Base-by-base conservation (phyloP, 1,140 invertebrate genomes). In the Scylla paramamosain region DNA sequence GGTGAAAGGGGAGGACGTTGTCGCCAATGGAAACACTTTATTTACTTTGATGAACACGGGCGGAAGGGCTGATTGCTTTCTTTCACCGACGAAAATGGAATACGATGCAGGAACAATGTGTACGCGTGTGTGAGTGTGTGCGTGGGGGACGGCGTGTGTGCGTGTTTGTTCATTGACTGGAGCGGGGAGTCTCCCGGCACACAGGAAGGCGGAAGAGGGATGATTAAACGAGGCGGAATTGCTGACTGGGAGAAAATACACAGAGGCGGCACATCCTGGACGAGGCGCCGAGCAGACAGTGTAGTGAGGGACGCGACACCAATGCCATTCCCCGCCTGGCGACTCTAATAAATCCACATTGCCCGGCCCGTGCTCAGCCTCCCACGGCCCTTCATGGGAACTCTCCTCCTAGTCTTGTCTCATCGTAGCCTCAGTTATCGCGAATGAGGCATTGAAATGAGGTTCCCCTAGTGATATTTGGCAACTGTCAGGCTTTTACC, bases 21-120 rank as follows among this genome's bases (percentile, higher is more conserved):
- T 59, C 52, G 52, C 52, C 52, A 59, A 77, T 25, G 67, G 67
- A 77, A 77, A 77, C 67, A 77, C 67, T 77, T 77, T 77, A 77
- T 77, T 77, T 77, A 77, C 67, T 77, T n/a, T 77, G 67, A 77
- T 77, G 67, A 77, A 77, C 67, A 77, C n/a, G 20, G 67, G 67
- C 52, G 12, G 52, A 59, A 59, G 52, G 52, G 52, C 52, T 59
- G 52, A 59, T 59, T 59, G 52, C 52, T 59, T 59, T 59, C 52
- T 59, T 59, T 59, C 52, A 59, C 52, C 12, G 52, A 59, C 52
- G 52, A 59, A 59, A 59, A 59, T 59, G 52, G 52, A 59, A 59
- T 59, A 59, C 52, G 52, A 59, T 59, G 52, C 52, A 59, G 52
- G 52, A 59, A 59, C 52, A 59, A 59, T 59, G 52, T 59, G 52